Evolutionary conservation across 2,797 vertebrate genomes (phyloP).

Genomic region (Falco biarmicus): DNA sequence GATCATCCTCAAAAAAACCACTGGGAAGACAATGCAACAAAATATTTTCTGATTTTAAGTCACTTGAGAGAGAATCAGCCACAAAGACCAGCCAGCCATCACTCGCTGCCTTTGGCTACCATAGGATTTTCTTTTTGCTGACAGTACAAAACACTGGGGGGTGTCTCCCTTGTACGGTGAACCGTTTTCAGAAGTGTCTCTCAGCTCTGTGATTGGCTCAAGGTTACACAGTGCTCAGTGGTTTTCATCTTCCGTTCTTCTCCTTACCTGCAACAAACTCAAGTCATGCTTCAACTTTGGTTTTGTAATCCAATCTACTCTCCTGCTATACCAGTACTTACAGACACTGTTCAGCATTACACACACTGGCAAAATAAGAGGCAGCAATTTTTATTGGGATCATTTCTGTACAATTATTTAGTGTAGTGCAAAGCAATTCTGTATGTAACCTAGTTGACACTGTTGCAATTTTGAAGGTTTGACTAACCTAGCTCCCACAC

Average conservation of each 20-base stretch:
- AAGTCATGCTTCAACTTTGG: not conserved
- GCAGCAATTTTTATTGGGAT: not conserved
- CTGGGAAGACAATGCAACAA: not conserved
- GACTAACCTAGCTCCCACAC: not conserved
- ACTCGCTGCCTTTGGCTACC: not conserved
- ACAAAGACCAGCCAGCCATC: not conserved
- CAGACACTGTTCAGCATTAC: not conserved
- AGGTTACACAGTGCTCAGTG: not conserved
- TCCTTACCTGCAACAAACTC: not conserved
- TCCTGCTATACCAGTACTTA: not conserved
- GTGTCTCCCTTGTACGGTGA: not conserved
- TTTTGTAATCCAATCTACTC: not conserved
- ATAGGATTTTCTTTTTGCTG: not conserved
- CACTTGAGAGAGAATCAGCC: not conserved
- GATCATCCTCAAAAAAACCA: not conserved
- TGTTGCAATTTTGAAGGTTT: not conserved
- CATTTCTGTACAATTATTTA: not conserved
- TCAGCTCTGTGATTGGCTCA: not conserved
- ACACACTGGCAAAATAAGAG: not conserved
- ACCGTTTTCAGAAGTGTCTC: not conserved
- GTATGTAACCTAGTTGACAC: not conserved
- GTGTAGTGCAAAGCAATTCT: not conserved
- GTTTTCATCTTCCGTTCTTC: not conserved
- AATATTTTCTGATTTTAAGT: not conserved
- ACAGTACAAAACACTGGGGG: not conserved